A percentile compares a stretch with the other conserved stretches of the same genome.
Conservation (phyloP, 2,888 invertebrate genomes). For the Carpatolechia fugitivella region DNA sequence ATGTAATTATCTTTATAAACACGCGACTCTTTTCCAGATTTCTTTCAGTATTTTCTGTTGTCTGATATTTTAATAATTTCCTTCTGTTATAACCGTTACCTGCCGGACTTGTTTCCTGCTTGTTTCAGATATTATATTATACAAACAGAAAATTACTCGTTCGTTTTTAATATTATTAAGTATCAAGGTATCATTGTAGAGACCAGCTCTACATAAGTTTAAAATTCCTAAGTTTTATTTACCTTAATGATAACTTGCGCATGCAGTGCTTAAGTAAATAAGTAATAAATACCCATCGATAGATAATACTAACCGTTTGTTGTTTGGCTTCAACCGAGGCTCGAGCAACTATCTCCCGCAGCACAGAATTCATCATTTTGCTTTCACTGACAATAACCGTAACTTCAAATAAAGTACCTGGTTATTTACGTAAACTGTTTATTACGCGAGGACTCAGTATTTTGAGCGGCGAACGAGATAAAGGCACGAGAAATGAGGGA, state of each 20-base stretch:
- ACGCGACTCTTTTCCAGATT: too few relatives aligned
- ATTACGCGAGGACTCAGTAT: conserved; percentile 21
- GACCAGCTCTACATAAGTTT: too few relatives aligned
- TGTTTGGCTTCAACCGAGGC: conserved; percentile 59
- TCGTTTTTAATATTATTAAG: too few relatives aligned
- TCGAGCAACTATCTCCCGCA: conserved; percentile 64
- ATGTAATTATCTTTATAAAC: too few relatives aligned
- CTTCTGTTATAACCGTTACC: too few relatives aligned
- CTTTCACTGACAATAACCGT: conserved; percentile 43
- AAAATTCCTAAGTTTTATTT: too few relatives aligned
- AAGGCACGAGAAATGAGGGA: conserved; percentile 23
- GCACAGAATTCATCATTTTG: conserved; percentile 62
- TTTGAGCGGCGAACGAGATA: conserved; percentile 20
- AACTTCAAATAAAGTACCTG: conserved; percentile 21
- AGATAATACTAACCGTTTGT: conserved; percentile 50
- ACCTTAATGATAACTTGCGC: neutral
- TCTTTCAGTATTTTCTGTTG: too few relatives aligned
- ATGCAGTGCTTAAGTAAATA: neutral
- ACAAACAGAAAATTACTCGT: too few relatives aligned
- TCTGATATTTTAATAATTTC: too few relatives aligned
- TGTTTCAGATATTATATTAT: too few relatives aligned
- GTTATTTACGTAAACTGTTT: conserved; percentile 24
- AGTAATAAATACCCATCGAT: neutral
- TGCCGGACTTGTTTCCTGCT: too few relatives aligned
- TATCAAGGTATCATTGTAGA: too few relatives aligned